Evolutionary conservation across 2,113 vertebrate species (phyloP).

Genomic region (Cynoglossus semilaevis): DNA sequence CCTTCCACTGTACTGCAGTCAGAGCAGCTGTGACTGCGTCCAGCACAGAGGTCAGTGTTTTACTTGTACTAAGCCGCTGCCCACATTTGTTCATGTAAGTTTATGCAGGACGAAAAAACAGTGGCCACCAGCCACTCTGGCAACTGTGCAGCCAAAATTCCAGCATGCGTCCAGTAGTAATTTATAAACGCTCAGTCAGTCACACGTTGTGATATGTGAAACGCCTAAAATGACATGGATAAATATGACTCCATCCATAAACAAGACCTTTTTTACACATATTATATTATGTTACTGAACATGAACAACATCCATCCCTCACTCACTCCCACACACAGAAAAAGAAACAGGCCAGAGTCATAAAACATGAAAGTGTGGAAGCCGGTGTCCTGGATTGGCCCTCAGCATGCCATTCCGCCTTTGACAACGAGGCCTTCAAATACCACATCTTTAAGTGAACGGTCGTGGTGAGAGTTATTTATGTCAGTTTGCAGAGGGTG

Average conservation of each 20-base stretch:
- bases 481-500: conserved; percentile 57
- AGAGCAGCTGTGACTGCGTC: conserved; percentile 31
- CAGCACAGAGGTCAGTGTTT: conserved; percentile 40
- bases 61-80: conserved; percentile 29
- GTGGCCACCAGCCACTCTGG: conserved; percentile 44
- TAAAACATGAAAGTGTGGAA: conserved; percentile 48
- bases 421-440: conserved; percentile 56
- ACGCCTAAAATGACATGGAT: conserved; percentile 8
- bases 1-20: conserved; percentile 1
- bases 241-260: conserved; percentile 2
- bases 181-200: conserved; percentile 52
- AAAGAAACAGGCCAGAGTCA: conserved; percentile 32
- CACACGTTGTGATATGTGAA: conserved; percentile 13
- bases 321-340: conserved; percentile 4
- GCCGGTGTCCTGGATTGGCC: conserved; percentile 29
- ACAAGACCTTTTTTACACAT: background rate
- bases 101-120: conserved; percentile 35
- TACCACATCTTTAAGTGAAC: conserved; percentile 24
- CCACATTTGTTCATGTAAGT: conserved; percentile 48
- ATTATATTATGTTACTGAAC: background rate
- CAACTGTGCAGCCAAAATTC: conserved; percentile 63
- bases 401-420: conserved; percentile 41
- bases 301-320: too few relatives aligned
- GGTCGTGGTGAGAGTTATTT: conserved; percentile 30
- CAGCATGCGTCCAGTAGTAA: conserved; percentile 46